Percentiles rank a stretch among this genome's conserved stretches.
These are phyloP conservation scores for Leptopilina syphax DNA, from an alignment of 2,888 invertebrate species.

Conservation along the genomic window DNA sequence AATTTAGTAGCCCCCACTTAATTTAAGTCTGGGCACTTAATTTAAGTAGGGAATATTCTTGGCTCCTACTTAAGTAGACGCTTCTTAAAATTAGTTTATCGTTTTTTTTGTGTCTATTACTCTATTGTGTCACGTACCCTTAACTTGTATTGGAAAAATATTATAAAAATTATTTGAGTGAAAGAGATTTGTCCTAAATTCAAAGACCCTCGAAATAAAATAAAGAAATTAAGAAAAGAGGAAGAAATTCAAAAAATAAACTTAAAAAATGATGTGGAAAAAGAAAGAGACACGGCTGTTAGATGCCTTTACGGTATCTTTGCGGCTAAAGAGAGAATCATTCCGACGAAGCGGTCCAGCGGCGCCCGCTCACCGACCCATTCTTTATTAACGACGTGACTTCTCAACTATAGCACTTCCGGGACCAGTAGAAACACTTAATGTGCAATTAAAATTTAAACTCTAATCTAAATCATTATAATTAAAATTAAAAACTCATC, in stretches of 20 bases:
- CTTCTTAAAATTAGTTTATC: too few species aligned
- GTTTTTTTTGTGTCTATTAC: too few species aligned
- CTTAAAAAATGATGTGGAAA: constrained; percentile 21
- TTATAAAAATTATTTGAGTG: too few species aligned
- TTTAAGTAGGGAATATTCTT: too few species aligned
- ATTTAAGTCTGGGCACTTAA: too few species aligned
- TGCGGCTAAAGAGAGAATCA: constrained; percentile 66
- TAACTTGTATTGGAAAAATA: too few species aligned
- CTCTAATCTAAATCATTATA: constrained; percentile 18
- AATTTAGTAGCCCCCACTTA: too few species aligned
- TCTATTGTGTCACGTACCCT: too few species aligned
- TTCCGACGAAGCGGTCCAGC: constrained; percentile 54
- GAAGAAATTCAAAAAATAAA: constrained; percentile 25
- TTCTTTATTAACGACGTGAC: constrained; percentile 44
- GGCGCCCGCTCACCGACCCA: constrained; percentile 46
- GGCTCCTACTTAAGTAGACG: too few species aligned
- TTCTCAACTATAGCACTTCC: constrained; percentile 41
- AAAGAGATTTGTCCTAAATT: too few species aligned
- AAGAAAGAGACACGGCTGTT: constrained; percentile 52
- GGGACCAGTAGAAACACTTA: constrained; percentile 38
- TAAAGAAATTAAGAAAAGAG: constrained; percentile 28
- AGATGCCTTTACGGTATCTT: constrained; percentile 67
- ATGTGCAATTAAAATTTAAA: constrained; percentile 18
- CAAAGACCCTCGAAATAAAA: too few species aligned
- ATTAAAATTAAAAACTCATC: neutral